Base-by-base conservation (phyloP, 2,888 invertebrate genomes). In the Volucella inflata region DNA sequence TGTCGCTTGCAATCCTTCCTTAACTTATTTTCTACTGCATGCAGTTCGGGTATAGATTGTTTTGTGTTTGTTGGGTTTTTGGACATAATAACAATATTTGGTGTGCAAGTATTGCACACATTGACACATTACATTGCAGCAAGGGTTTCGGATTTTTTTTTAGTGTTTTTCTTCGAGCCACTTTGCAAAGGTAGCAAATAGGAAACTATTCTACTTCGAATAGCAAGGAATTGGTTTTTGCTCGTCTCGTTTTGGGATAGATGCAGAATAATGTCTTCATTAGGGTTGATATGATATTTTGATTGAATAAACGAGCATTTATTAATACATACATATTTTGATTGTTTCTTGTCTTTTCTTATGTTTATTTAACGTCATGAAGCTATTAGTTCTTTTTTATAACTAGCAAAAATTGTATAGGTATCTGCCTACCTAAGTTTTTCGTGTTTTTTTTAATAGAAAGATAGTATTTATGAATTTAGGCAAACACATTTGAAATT, bases 281-380 rank as follows among this genome's bases (percentile, higher is more conserved):
- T 78, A 76, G 80, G 80, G 81, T 85, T 85, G 81, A 85, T 68
- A 51, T 68, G 76, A 68, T 81, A 85, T 85, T 80, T 85, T 81
- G 85, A 85, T 85, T 85, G 72, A 85, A 72, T 72, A 62, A 72
- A 85, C 60, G 50, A 55, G 64, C 76, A 77, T 81, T 85, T 80
- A 81, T 85, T 30, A 30, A 30, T 81, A 85, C n/a, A n/a, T n/a
- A n/a, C n/a, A 76, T 76, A 70, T 53, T 65, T 64, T 68, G 14
- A 51, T 77, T 64, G 44, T 40, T 70, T 51, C 16, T 3, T 30
- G 30, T 3, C 30, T 30, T 30, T 30, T 30, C 30, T 4, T 30
- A 30, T 6, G 30, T 30, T 30, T 30, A 30, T 30, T 30, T 30
- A 30, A 6, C 30, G 30, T 30, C 0, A 30, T 6, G 30, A 6